Evolutionary conservation across 2,797 vertebrate genomes (phyloP).

Genomic region (Sciaenops ocellatus): DNA sequence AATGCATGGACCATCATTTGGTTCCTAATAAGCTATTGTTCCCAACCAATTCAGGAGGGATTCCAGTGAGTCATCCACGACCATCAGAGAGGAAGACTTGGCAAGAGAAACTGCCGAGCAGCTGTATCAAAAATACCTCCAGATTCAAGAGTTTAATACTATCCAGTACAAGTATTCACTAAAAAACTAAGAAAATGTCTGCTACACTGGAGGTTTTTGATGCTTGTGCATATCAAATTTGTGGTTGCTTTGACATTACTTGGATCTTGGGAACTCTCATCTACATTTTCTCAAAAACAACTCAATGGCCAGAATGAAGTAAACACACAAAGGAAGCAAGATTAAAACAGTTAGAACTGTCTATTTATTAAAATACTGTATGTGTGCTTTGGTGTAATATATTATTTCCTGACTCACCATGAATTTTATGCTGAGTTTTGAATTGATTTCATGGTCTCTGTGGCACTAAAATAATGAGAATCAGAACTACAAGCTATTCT

Average conservation of each 20-base stretch:
- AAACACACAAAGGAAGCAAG: background rate
- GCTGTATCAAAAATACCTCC: constrained; percentile 40
- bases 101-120: constrained; percentile 27
- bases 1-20: constrained; percentile 48
- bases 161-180: too few relatives aligned
- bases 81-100: constrained; percentile 28
- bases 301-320: background rate
- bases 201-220: background rate
- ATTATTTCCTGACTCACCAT: background rate
- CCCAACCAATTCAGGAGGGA: constrained; percentile 46
- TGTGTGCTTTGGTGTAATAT: background rate
- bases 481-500: constrained; percentile 15
- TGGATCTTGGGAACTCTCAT: background rate
- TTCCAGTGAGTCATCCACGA: constrained; percentile 39
- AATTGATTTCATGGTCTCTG: constrained; percentile 18
- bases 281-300: background rate
- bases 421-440: background rate
- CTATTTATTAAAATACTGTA: background rate
- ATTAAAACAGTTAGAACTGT: background rate
- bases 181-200: background rate
- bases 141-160: constrained; percentile 25
- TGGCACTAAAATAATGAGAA: constrained; percentile 30
- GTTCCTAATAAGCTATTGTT: constrained; percentile 55
- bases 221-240: background rate
- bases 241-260: background rate